Evolutionary conservation across 2,797 vertebrate species (phyloP).

Genomic region (Oceanodroma leucorhoa): DNA sequence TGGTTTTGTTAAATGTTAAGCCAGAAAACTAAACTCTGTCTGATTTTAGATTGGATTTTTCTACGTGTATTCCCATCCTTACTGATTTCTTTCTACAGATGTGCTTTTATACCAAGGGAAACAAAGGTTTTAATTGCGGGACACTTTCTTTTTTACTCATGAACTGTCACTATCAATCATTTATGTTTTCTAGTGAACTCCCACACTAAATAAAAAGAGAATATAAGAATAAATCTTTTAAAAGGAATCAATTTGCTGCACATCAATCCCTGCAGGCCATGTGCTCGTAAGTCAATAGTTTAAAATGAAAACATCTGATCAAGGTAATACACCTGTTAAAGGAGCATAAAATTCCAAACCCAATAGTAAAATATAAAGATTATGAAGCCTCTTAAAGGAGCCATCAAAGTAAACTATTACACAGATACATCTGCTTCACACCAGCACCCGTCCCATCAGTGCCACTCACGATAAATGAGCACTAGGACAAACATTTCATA

Average conservation of each 20-base stretch:
- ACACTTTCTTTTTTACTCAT: slow-evolving; percentile 43
- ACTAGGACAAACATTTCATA: slow-evolving; percentile 72
- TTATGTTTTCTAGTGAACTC: slow-evolving; percentile 36
- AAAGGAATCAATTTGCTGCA: slow-evolving; percentile 71
- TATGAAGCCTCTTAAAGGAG: slow-evolving; percentile 77
- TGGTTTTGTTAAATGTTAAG: slow-evolving; percentile 43
- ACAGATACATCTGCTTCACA: slow-evolving; percentile 74
- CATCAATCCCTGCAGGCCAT: slow-evolving; percentile 74
- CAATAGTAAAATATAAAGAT: slow-evolving; percentile 79
- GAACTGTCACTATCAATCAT: slow-evolving; percentile 64
- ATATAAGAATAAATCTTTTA: slow-evolving; percentile 71
- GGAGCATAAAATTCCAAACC: slow-evolving; percentile 73
- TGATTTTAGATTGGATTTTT: slow-evolving; percentile 51
- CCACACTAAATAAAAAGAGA: slow-evolving; percentile 65
- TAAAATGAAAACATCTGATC: slow-evolving; percentile 79
- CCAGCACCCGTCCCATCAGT: slow-evolving; percentile 63
- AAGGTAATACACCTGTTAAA: slow-evolving; percentile 78
- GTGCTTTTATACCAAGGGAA: slow-evolving; percentile 37
- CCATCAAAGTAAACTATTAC: slow-evolving; percentile 78
- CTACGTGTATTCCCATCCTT: not conserved
- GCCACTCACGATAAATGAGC: slow-evolving; percentile 72
- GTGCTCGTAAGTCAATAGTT: slow-evolving; percentile 79
- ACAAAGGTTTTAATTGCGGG: slow-evolving; percentile 56
- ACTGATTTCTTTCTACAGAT: slow-evolving; percentile 26
- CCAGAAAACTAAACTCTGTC: slow-evolving; percentile 21